Evolutionary conservation across 1,140 invertebrate species (phyloP), one percentile per base, ranked within the genome.

Genomic region (Pseudomyrmex pallidus): DNA sequence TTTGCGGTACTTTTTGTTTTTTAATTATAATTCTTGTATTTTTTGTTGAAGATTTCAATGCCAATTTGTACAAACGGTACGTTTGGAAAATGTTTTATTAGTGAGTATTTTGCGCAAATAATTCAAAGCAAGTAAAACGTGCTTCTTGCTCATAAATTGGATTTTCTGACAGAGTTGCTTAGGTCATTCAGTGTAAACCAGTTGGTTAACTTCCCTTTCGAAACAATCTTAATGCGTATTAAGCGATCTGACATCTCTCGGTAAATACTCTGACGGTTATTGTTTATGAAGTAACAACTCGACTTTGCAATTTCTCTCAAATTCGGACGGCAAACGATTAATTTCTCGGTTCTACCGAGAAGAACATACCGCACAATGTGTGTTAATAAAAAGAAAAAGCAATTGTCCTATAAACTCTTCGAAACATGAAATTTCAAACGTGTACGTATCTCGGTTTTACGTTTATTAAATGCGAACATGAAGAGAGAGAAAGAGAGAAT

Each of bases 141-240:
- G 67, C 64, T 77, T 77, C 63, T 77, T 67, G 50, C 13, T 17
- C 13, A 25, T 13, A 67, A 77, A 77, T 68, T 77, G 20, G 63
- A 77, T 67, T 77, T 77, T 68, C 74, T 77, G 35, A 77, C 54
- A 12, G 67, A 67, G 25, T 17, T 77, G 50, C 67, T 77, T 46
- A 63, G 50, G 25, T 17, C 20, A 46, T 13, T 48, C 59, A 62
- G 35, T 66, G 35, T 66, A 54, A 66, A 77, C 67, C 63, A 52
- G 63, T 63, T 68, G 44, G 63, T 77, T 77, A 17, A 67, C 63
- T 77, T 62, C 44, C 57, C 44, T 25, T 77, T 48, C 35, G 63
- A 66, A 68, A 25, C 50, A 67, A 22, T 7, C 63, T 77, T 77
- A 77, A 67, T 67, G 56, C 25, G 17, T 68, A 57, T 77, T 13